Evolutionary conservation across 2,113 vertebrate genomes (phyloP).

Genomic region (Pteropus alecto): DNA sequence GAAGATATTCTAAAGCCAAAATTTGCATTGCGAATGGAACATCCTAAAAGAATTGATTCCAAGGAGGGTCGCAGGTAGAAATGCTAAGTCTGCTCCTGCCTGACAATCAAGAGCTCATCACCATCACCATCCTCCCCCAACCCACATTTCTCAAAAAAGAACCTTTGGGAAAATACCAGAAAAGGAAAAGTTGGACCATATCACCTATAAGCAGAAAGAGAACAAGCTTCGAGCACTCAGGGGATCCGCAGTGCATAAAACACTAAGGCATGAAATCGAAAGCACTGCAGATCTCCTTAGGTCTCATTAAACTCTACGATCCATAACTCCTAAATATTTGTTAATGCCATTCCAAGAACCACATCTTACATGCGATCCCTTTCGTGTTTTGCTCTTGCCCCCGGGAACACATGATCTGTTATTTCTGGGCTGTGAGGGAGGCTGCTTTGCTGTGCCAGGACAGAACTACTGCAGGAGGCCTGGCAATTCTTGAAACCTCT

Average conservation of each 20-base stretch:
- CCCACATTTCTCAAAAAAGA: not conserved
- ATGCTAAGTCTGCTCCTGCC: not conserved
- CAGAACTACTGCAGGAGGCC: not conserved
- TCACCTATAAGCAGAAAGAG: not conserved
- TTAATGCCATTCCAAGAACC: not conserved
- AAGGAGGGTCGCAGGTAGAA: not conserved
- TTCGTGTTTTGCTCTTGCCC: not conserved
- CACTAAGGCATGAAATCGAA: not conserved
- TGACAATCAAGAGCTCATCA: not conserved
- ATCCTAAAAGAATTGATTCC: not conserved
- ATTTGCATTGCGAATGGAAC: not conserved
- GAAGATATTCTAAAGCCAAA: constrained; percentile 24
- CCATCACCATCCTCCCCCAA: not conserved
- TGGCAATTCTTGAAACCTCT: not conserved
- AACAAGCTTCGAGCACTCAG: not conserved
- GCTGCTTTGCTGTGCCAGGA: not conserved
- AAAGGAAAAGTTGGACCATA: not conserved
- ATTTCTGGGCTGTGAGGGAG: not conserved
- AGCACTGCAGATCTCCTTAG: not conserved
- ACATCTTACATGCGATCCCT: not conserved
- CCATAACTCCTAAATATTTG: not conserved
- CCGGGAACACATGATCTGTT: not conserved
- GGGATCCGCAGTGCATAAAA: not conserved
- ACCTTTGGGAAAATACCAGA: not conserved
- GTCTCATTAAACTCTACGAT: not conserved